Percentiles rank a stretch among this genome's conserved stretches.
Conservation (phyloP, 2,113 vertebrate species). For the Kobus ellipsiprymnus region DNA sequence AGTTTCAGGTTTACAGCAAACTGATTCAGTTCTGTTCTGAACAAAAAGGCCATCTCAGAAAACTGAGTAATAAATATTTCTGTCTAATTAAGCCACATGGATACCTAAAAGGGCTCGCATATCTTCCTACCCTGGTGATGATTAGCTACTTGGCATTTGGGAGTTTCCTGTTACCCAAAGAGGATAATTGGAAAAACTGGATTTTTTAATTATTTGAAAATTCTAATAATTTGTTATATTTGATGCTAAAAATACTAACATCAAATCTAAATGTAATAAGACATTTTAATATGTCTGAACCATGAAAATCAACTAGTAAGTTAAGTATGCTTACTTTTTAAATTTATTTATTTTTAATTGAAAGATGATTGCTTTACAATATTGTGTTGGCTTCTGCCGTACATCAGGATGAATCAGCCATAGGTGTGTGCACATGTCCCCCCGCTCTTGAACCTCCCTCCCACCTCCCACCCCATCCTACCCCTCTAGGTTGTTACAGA, state of each 20-base stretch:
- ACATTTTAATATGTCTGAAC: slow-evolving; percentile 39
- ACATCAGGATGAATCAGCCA: too few species aligned
- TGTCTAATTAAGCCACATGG: not conserved
- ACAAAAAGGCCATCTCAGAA: not conserved
- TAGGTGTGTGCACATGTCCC: too few species aligned
- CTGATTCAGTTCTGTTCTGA: not conserved
- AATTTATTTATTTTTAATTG: too few species aligned
- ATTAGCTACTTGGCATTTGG: not conserved
- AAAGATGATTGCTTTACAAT: too few species aligned
- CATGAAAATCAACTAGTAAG: slow-evolving; percentile 48
- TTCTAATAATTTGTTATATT: not conserved
- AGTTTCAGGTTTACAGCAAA: not conserved
- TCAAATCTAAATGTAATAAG: slow-evolving; percentile 51
- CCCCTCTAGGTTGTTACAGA: too few species aligned
- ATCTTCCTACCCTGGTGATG: not conserved
- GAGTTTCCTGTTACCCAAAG: not conserved
- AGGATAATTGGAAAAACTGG: not conserved
- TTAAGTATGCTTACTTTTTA: too few species aligned
- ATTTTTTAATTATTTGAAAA: slow-evolving; percentile 16
- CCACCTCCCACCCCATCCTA: too few species aligned
- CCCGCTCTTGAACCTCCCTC: too few species aligned
- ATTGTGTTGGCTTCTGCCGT: too few species aligned
- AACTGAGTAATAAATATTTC: not conserved
- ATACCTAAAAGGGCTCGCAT: not conserved
- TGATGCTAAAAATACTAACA: not conserved